phyloP scores from a whole-genome alignment of 2,113 vertebrate genomes.

The Tympanuchus pallidicinctus region DNA sequence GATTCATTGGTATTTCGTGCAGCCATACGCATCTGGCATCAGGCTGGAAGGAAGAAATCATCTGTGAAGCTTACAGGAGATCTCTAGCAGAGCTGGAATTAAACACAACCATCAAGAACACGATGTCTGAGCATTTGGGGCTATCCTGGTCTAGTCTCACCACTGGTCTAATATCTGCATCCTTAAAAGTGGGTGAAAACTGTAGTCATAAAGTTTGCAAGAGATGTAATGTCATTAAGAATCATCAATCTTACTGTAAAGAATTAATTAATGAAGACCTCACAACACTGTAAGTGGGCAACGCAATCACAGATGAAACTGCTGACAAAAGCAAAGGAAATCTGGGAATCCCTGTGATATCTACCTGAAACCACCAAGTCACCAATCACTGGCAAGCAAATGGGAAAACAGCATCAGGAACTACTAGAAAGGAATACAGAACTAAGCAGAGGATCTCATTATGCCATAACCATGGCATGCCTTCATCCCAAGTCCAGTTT shows the following conservation, averaged over 20 bases:
- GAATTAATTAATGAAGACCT: neutral
- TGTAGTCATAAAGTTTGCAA: neutral
- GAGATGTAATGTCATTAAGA: neutral
- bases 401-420: neutral
- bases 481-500: neutral
- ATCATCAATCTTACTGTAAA: neutral
- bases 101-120: neutral
- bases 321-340: neutral
- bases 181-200: neutral
- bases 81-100: neutral
- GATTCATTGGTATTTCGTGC: neutral
- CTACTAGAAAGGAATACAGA: neutral
- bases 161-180: neutral
- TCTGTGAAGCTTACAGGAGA: neutral
- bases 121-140: neutral
- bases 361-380: neutral
- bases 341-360: neutral
- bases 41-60: neutral
- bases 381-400: neutral
- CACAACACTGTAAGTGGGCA: neutral
- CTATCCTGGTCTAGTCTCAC: neutral
- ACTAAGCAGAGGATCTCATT: slow-evolving; percentile 26
- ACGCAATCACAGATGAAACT: neutral
- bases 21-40: neutral
- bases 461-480: neutral